Evolutionary conservation across 2,888 invertebrate genomes (phyloP).

Genomic region (Parnassius glacialis): DNA sequence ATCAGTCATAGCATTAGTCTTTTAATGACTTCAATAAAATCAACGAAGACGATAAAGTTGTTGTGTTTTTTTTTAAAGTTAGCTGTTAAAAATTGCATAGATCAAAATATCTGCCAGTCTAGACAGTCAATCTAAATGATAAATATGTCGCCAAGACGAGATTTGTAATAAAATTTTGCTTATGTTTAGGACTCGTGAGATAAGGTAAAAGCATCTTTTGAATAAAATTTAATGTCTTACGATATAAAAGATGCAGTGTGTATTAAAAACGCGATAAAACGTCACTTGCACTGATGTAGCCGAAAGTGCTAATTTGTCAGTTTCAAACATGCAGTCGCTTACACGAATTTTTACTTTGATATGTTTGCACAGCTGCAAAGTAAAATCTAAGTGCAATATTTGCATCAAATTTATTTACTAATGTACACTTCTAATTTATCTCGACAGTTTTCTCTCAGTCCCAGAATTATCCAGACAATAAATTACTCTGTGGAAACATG

Average conservation of each 20-base stretch:
- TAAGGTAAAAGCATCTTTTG: slow-evolving; percentile 48
- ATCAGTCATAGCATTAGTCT: slow-evolving; percentile 18
- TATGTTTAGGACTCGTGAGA: slow-evolving; percentile 37
- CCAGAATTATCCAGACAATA: slow-evolving; percentile 1
- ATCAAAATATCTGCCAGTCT: slow-evolving; percentile 1
- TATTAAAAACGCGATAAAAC: slow-evolving; percentile 41
- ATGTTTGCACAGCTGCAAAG: slow-evolving; percentile 67
- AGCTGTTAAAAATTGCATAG: slow-evolving; percentile 5
- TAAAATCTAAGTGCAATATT: slow-evolving; percentile 58
- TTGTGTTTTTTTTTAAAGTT: slow-evolving; percentile 6
- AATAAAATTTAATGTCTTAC: slow-evolving; percentile 28
- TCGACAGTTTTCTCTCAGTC: slow-evolving; percentile 17
- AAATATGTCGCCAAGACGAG: slow-evolving; percentile 36
- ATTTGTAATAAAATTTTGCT: slow-evolving; percentile 43
- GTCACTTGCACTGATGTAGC: slow-evolving; percentile 52
- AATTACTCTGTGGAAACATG: slow-evolving; percentile 14
- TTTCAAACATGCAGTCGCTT: slow-evolving; percentile 70
- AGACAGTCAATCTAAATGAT: slow-evolving; percentile 2
- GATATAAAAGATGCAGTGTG: slow-evolving; percentile 16
- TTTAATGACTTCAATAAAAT: slow-evolving; percentile 22
- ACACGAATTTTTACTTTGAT: slow-evolving; percentile 49
- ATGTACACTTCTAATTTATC: slow-evolving; percentile 9
- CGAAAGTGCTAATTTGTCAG: slow-evolving; percentile 68
- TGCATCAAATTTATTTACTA: slow-evolving; percentile 34
- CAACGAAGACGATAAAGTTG: slow-evolving; percentile 5